These are phyloP conservation scores for Rhagophthalmus giganteus DNA, from an alignment of 2,888 invertebrate species.

Conservation along the genomic window DNA sequence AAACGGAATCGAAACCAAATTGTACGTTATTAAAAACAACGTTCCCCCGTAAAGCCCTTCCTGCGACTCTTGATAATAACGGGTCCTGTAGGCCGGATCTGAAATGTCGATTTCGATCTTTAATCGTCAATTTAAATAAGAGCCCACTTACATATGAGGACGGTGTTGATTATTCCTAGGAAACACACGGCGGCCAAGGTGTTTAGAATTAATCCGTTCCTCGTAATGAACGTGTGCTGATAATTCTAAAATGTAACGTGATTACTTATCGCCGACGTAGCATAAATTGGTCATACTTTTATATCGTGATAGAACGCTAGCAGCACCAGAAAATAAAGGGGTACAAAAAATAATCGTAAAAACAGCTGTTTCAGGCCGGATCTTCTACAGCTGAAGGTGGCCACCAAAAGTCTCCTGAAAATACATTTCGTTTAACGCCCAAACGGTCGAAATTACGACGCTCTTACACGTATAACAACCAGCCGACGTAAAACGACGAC, in stretches of 20 bases:
- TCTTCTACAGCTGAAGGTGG: slow-evolving; percentile 77
- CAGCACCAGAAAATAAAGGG: slow-evolving; percentile 74
- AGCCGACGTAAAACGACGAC: slow-evolving; percentile 67
- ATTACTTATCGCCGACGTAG: background rate
- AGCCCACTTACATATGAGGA: slow-evolving; percentile 66
- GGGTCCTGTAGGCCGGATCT: slow-evolving; percentile 85
- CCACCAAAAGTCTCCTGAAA: slow-evolving; percentile 73
- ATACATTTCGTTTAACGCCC: no score
- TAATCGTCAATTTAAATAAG: background rate
- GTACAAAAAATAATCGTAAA: slow-evolving; percentile 72
- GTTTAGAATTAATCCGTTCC: slow-evolving; percentile 72
- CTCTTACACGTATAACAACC: slow-evolving; percentile 71
- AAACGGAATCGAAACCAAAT: slow-evolving; percentile 79
- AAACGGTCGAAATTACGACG: no score
- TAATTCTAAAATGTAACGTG: slow-evolving; percentile 56
- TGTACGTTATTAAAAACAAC: slow-evolving; percentile 79
- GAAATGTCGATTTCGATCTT: background rate
- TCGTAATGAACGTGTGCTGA: slow-evolving; percentile 71
- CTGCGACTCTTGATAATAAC: slow-evolving; percentile 88
- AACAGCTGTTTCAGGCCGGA: slow-evolving; percentile 76
- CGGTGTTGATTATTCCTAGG: slow-evolving; percentile 69
- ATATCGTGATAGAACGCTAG: slow-evolving; percentile 77
- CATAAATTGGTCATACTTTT: slow-evolving; percentile 58
- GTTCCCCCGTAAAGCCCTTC: slow-evolving; percentile 89
- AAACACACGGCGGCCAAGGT: slow-evolving; percentile 70